Percentiles rank a stretch among this genome's conserved stretches.
Evolutionary conservation across 2,888 invertebrate species (phyloP).

Genomic region (Hybos culiciformis): DNA sequence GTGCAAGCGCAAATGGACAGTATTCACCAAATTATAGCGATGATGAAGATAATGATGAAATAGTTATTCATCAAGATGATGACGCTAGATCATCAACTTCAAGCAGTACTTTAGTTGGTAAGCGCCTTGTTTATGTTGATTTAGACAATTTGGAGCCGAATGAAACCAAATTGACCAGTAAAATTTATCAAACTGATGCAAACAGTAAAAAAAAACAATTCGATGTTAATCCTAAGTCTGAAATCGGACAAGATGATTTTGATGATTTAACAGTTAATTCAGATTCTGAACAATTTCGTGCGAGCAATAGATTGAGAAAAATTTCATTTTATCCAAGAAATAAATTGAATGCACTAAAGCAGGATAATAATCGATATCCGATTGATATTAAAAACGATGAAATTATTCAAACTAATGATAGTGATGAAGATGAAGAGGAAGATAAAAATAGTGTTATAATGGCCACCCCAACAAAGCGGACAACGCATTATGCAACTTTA

Average conservation of each 20-base stretch:
- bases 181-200: not conserved
- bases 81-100: constrained; percentile 10
- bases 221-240: not conserved
- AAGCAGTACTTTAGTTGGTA: constrained; percentile 20
- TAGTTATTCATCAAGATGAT: constrained; percentile 22
- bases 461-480: constrained; percentile 23
- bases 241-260: constrained; percentile 5
- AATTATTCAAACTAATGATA: not conserved
- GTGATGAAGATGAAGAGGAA: constrained; percentile 2
- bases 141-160: constrained; percentile 15
- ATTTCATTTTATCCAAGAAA: not conserved
- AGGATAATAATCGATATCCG: not conserved
- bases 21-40: constrained; percentile 6
- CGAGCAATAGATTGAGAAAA: not conserved
- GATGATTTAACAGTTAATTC: constrained; percentile 13
- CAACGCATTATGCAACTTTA: constrained; percentile 49
- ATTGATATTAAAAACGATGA: not conserved
- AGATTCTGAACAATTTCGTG: constrained; percentile 11
- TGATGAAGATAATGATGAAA: constrained; percentile 24
- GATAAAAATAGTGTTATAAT: constrained; percentile 5
- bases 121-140: constrained; percentile 33
- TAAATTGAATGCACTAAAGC: not conserved
- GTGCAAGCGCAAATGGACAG: not conserved
- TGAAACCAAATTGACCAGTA: not conserved
- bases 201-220: not conserved